These are phyloP conservation scores for Mastomys natalensis DNA, from an alignment of 2,113 vertebrate genomes.

Conservation along the genomic window DNA sequence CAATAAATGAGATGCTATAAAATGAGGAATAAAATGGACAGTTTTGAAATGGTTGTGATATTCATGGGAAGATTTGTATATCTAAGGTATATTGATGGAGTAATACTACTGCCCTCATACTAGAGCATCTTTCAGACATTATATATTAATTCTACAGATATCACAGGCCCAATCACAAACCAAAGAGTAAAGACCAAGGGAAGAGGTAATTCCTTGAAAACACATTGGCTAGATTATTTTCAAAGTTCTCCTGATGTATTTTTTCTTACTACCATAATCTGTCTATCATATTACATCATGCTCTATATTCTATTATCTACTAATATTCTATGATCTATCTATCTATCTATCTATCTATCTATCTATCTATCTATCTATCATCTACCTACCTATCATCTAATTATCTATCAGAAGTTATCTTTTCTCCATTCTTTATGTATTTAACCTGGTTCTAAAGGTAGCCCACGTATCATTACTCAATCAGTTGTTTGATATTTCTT, in stretches of 20 bases:
- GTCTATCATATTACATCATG: too few species aligned
- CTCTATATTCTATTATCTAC: too few species aligned
- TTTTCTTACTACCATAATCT: background rate
- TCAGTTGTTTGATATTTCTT: background rate
- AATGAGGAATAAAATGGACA: background rate
- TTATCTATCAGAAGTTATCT: background rate
- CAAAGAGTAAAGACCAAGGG: background rate
- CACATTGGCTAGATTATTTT: background rate
- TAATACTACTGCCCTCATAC: background rate
- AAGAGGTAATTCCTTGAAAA: background rate
- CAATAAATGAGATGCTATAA: background rate
- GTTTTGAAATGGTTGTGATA: background rate
- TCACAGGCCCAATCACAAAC: background rate
- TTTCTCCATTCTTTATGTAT: background rate
- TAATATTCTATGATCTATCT: background rate
- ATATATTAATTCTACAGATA: background rate
- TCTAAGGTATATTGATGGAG: background rate
- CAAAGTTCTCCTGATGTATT: background rate
- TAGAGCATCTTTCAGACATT: background rate
- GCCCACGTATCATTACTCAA: background rate
- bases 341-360: background rate
- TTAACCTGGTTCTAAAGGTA: background rate
- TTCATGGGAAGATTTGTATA: background rate
- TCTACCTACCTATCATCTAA: background rate
- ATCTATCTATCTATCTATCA: too few species aligned